Evolutionary conservation across 2,888 invertebrate species (phyloP).

Genomic region (Aethes cnicana): DNA sequence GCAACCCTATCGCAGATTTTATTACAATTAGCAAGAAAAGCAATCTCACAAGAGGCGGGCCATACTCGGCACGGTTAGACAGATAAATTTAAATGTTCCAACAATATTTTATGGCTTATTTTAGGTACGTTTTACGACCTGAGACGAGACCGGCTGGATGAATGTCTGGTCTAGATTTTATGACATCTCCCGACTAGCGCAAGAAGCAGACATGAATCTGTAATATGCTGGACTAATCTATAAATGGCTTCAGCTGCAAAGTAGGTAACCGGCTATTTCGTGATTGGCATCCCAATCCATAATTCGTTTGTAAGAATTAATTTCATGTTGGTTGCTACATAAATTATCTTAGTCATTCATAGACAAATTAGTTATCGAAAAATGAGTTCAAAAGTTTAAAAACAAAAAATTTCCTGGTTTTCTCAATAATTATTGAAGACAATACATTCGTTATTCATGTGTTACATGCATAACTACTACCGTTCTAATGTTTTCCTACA

Average conservation of each 20-base stretch:
- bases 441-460: no score
- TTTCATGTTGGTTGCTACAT: no score
- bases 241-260: constrained; percentile 6
- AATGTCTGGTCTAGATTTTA: constrained; percentile 76
- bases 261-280: constrained; percentile 9
- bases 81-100: constrained; percentile 79
- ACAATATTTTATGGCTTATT: constrained; percentile 81
- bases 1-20: constrained; percentile 12
- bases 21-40: constrained; percentile 31
- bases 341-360: no score
- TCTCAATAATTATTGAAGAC: no score
- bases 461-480: no score
- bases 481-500: no score
- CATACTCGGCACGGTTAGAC: constrained; percentile 43
- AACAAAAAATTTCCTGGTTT: no score
- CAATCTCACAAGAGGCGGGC: constrained; percentile 8
- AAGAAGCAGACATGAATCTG: constrained; percentile 43
- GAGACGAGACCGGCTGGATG: constrained; percentile 66
- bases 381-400: no score
- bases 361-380: no score
- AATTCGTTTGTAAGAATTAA: no score
- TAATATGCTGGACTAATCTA: constrained; percentile 2
- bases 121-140: constrained; percentile 77
- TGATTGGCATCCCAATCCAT: no score
- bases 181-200: constrained; percentile 42